phyloP scores from a whole-genome alignment of 2,888 invertebrate genomes.

The Xylota segnis region DNA sequence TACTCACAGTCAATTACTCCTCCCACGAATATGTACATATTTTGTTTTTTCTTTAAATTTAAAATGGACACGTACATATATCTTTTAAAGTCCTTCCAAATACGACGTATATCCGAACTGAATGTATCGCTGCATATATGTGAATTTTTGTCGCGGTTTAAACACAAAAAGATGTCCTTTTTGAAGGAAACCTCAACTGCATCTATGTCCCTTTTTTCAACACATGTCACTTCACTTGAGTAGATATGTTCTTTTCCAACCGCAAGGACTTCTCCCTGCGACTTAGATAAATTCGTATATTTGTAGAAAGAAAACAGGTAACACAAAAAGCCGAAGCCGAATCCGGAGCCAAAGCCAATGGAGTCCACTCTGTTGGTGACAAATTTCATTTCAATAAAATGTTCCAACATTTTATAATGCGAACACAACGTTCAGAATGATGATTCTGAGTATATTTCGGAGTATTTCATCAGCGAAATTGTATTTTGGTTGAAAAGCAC shows the following conservation, averaged over 20 bases:
- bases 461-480: background rate
- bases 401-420: too few species aligned
- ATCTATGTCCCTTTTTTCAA: background rate
- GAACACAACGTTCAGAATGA: too few species aligned
- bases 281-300: background rate
- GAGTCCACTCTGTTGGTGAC: too few species aligned
- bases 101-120: too few species aligned
- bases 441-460: background rate
- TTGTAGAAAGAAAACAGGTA: background rate
- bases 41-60: background rate
- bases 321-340: too few species aligned
- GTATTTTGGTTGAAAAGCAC: background rate
- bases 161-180: background rate
- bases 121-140: too few species aligned
- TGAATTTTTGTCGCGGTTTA: background rate
- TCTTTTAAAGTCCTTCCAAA: background rate
- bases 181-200: background rate
- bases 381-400: too few species aligned
- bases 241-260: background rate
- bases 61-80: background rate
- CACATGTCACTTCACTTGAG: background rate
- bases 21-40: background rate
- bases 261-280: background rate
- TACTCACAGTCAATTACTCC: conserved; percentile 5
- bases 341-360: too few species aligned